Percentiles rank a stretch among this genome's conserved stretches.
phyloP scores from a whole-genome alignment of 2,113 vertebrate genomes.

The Cyphomyrus discorhynchus region DNA sequence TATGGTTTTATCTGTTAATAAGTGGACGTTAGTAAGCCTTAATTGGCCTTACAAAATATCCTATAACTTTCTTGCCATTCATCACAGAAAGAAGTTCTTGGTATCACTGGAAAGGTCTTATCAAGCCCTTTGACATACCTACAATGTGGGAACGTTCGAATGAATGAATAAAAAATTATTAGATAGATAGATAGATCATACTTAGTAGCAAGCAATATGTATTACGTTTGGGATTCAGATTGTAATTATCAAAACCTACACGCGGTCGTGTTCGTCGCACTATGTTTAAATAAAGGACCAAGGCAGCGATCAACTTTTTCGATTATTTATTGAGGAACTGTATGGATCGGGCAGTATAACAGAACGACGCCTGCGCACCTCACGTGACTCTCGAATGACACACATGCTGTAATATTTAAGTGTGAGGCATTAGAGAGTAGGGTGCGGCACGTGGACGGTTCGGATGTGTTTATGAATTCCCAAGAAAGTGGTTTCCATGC shows the following conservation, averaged over 20 bases:
- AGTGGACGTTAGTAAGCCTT: too few relatives aligned
- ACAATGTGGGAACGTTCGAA: background rate
- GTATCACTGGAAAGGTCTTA: too few relatives aligned
- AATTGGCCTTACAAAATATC: too few relatives aligned
- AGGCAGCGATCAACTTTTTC: background rate
- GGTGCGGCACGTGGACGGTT: background rate
- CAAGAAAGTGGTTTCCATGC: background rate
- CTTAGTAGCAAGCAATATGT: background rate
- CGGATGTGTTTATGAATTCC: background rate
- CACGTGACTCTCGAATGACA: background rate
- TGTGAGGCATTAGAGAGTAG: background rate
- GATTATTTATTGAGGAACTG: background rate
- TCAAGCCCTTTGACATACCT: too few relatives aligned
- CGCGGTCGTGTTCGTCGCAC: background rate
- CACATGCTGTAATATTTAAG: background rate
- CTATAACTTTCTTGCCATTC: too few relatives aligned
- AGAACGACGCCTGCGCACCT: background rate
- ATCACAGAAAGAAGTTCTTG: too few relatives aligned
- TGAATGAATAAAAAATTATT: background rate
- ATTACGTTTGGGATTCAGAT: background rate
- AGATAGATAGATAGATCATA: background rate
- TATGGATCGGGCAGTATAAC: background rate
- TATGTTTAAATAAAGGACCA: background rate
- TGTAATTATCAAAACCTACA: background rate
- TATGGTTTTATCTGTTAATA: too few relatives aligned